Evolutionary conservation across 2,888 invertebrate genomes (phyloP).

Genomic region (Euphydryas editha): DNA sequence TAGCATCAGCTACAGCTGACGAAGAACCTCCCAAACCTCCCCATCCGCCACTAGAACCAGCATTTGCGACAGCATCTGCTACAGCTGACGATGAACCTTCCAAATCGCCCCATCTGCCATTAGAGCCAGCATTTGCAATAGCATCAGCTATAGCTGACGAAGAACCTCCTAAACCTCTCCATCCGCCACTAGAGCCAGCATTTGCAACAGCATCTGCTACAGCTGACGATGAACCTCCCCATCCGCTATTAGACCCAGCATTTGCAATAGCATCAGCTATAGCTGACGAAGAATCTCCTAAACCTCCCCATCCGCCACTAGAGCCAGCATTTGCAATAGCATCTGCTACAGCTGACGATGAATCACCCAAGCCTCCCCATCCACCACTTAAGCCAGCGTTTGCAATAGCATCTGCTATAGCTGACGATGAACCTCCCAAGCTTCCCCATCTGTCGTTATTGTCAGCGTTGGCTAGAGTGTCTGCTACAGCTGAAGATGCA

Average conservation of each 20-base stretch:
- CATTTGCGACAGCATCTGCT: slow-evolving; percentile 28
- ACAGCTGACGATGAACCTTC: slow-evolving; percentile 34
- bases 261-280: not conserved
- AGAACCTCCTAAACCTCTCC: slow-evolving; percentile 23
- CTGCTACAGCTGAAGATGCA: slow-evolving; percentile 11
- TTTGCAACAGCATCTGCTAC: not conserved
- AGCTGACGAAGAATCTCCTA: not conserved
- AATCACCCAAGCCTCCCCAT: slow-evolving; percentile 4
- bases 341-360: not conserved
- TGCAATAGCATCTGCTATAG: not conserved
- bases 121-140: not conserved
- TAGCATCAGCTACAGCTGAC: slow-evolving; percentile 9
- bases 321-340: slow-evolving; percentile 5
- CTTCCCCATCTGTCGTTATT: slow-evolving; percentile 19
- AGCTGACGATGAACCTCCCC: not conserved
- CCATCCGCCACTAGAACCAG: slow-evolving; percentile 22
- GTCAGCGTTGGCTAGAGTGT: slow-evolving; percentile 15
- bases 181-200: slow-evolving; percentile 3
- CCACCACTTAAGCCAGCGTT: slow-evolving; percentile 18
- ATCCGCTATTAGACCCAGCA: not conserved
- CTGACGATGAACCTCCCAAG: not conserved
- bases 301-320: slow-evolving; percentile 18
- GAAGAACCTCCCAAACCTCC: slow-evolving; percentile 29
- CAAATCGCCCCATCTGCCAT: too few species aligned
- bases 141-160: not conserved